These are phyloP conservation scores for Emberiza fucata DNA, from an alignment of 2,113 vertebrate genomes.

Conservation along the genomic window DNA sequence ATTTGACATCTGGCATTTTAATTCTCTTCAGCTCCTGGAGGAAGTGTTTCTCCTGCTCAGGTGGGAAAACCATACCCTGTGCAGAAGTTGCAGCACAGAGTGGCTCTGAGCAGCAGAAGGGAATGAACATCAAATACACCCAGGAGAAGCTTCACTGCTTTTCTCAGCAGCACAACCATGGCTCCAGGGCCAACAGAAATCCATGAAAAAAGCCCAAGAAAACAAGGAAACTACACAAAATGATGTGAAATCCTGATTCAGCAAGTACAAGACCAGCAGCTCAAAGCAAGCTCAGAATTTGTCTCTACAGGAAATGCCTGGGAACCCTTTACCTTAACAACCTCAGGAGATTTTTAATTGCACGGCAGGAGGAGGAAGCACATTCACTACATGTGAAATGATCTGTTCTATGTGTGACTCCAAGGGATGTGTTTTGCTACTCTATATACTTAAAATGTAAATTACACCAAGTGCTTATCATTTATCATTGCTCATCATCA, in stretches of 20 bases:
- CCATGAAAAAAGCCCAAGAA: background rate
- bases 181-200: background rate
- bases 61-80: background rate
- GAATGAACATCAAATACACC: background rate
- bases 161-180: background rate
- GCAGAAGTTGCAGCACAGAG: background rate
- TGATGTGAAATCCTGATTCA: background rate
- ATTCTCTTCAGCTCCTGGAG: background rate
- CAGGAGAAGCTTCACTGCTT: background rate
- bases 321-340: background rate
- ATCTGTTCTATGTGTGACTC: background rate
- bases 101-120: background rate
- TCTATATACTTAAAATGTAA: background rate
- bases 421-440: background rate
- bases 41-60: background rate
- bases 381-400: background rate
- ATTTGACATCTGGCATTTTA: background rate
- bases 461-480: background rate
- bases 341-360: background rate
- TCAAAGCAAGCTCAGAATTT: background rate
- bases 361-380: accelerated
- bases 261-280: background rate
- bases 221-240: background rate
- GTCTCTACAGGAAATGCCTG: background rate
- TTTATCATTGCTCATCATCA: conserved; percentile 1